phyloP scores from a whole-genome alignment of 2,797 vertebrate species.

The Lycodopsis pacificus region DNA sequence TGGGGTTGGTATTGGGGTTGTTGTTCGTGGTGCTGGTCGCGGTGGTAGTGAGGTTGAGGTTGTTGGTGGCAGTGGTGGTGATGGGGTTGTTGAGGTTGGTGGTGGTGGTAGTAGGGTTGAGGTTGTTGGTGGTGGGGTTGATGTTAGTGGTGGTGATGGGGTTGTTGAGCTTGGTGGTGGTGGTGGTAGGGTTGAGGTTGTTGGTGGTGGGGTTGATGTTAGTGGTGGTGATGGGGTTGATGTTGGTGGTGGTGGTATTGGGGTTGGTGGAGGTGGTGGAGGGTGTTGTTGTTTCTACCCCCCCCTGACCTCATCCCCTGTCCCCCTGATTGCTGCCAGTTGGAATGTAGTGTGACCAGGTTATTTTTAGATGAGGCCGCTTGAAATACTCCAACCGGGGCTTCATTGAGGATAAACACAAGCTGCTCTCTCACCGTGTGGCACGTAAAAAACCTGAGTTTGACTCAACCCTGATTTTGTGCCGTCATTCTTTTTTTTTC shows the following conservation, averaged over 20 bases:
- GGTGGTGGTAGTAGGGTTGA: neutral
- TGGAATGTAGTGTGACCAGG: constrained; percentile 88
- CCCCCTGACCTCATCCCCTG: constrained; percentile 46
- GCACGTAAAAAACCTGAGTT: constrained; percentile 46
- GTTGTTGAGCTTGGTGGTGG: neutral
- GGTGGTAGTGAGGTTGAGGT: neutral
- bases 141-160: too few relatives aligned
- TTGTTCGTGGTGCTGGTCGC: too few relatives aligned
- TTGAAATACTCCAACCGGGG: constrained; percentile 84
- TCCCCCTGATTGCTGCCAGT: constrained; percentile 78
- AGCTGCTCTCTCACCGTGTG: constrained; percentile 62
- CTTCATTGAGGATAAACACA: constrained; percentile 90
- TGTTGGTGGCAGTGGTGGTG: neutral
- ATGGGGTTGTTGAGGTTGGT: neutral
- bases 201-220: too few relatives aligned
- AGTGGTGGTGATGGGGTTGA: neutral
- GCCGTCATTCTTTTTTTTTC: neutral
- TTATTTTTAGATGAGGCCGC: constrained; percentile 92
- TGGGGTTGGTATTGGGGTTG: neutral
- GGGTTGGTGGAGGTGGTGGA: constrained; percentile 10
- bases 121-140: neutral
- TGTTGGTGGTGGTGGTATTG: neutral
- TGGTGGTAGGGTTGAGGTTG: too few relatives aligned
- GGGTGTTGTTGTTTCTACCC: constrained; percentile 35
- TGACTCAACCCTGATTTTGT: constrained; percentile 30